phyloP scores from a whole-genome alignment of 23 tunicate genomes.

The Trididemnum clinides region DNA sequence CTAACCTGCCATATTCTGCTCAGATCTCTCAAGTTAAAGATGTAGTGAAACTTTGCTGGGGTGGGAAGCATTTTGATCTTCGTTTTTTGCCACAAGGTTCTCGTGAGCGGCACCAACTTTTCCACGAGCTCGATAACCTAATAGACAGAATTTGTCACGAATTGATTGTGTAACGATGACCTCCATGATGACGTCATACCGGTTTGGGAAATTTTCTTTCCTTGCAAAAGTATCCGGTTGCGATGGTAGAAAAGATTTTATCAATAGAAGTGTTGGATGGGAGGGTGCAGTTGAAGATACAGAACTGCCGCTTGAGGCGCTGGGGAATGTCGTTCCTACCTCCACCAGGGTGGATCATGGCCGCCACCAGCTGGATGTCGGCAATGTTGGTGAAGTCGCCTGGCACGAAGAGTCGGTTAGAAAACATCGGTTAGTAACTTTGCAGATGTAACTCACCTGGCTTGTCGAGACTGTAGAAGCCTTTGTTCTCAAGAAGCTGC shows the following conservation, averaged over 20 bases:
- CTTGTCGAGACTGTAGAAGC: conserved; percentile 81
- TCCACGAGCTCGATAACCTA: conserved; percentile 58
- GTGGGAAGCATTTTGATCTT: conserved; percentile 91
- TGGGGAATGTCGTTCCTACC: conserved; percentile 95
- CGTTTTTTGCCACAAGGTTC: conserved; percentile 79
- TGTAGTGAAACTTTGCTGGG: conserved; percentile 89
- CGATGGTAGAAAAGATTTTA: conserved; percentile 82
- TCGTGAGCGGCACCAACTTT: conserved; percentile 65
- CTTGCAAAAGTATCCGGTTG: conserved; percentile 81
- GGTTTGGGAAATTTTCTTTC: conserved; percentile 58
- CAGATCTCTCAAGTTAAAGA: conserved; percentile 80
- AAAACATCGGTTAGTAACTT: no score
- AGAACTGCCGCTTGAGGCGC: conserved; percentile 82
- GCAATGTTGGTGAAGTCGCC: conserved; percentile 88
- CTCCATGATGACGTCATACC: neutral
- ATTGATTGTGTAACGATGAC: neutral
- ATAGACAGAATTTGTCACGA: neutral
- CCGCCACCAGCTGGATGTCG: conserved; percentile 84
- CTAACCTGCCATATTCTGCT: conserved; percentile 86
- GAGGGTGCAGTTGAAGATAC: conserved; percentile 88
- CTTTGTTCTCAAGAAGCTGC: conserved; percentile 77
- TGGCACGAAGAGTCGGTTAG: no score
- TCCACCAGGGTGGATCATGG: conserved; percentile 94
- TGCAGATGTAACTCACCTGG: conserved; percentile 71
- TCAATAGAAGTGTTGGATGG: conserved; percentile 88